A percentile compares a stretch with the other conserved stretches of the same genome.
phyloP scores from a whole-genome alignment of 2,797 vertebrate genomes.

The Melanotaenia trifasciata region DNA sequence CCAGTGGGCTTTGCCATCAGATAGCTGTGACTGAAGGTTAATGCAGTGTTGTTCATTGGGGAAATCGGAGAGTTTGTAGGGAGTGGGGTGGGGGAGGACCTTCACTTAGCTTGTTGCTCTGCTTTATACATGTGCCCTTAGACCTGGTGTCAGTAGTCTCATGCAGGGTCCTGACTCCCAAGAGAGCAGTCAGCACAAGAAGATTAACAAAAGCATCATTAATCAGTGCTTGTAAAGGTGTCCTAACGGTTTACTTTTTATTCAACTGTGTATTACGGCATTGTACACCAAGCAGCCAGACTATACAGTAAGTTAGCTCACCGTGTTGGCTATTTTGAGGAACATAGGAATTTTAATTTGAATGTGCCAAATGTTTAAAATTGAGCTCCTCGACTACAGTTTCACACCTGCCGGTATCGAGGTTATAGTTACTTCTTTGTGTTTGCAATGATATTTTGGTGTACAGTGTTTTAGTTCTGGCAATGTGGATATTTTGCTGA shows the following conservation, averaged over 20 bases:
- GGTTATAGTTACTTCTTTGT: constrained; percentile 24
- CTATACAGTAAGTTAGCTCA: constrained; percentile 31
- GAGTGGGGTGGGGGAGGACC: not conserved
- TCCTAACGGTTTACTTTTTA: constrained; percentile 43
- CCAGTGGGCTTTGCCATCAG: constrained; percentile 69
- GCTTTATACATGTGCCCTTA: constrained; percentile 53
- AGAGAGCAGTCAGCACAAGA: constrained; percentile 26
- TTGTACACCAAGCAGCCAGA: constrained; percentile 16
- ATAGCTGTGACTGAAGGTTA: constrained; percentile 77
- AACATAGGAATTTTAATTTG: not conserved
- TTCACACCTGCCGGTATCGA: constrained; percentile 5
- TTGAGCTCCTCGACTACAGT: constrained; percentile 10
- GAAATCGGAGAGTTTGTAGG: constrained; percentile 25
- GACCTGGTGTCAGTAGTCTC: constrained; percentile 38
- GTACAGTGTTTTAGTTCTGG: constrained; percentile 25
- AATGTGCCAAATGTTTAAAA: constrained; percentile 30
- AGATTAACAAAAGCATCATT: constrained; percentile 54
- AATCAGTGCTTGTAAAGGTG: constrained; percentile 57
- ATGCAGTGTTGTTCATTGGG: constrained; percentile 64
- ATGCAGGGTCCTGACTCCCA: constrained; percentile 24
- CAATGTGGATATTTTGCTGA: constrained; percentile 14
- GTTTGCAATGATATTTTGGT: constrained; percentile 5
- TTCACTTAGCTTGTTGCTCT: constrained; percentile 33
- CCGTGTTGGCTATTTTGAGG: constrained; percentile 24
- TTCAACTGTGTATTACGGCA: constrained; percentile 32